phyloP scores from a whole-genome alignment of 2,797 vertebrate genomes.

The Mareca strepera region DNA sequence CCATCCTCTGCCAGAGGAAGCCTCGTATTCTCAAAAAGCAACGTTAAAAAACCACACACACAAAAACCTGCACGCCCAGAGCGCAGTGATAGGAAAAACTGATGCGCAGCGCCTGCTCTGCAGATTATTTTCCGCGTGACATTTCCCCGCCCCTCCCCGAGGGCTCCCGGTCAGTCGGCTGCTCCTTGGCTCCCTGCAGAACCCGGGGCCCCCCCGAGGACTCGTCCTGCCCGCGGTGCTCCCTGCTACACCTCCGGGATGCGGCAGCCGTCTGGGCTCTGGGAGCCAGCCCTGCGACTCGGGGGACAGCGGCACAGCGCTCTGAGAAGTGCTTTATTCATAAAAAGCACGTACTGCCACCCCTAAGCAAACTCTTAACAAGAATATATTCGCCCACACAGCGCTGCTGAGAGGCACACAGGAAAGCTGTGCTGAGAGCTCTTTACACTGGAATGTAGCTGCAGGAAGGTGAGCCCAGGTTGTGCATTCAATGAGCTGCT shows the following conservation, averaged over 20 bases:
- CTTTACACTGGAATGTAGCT: background rate
- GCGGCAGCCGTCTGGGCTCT: background rate
- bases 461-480: background rate
- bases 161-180: background rate
- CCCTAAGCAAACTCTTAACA: background rate
- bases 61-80: background rate
- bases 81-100: background rate
- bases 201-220: background rate
- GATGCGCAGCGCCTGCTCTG: background rate
- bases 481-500: background rate
- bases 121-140: background rate
- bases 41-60: background rate
- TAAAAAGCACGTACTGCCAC: background rate
- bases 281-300: background rate
- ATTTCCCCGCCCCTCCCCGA: background rate
- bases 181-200: background rate
- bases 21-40: background rate
- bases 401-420: background rate
- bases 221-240: accelerated
- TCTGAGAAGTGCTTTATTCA: background rate
- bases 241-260: accelerated
- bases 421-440: background rate
- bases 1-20: background rate
- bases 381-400: background rate
- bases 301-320: background rate